These are phyloP conservation scores for Cephus runcator DNA, from an alignment of 2,888 invertebrate genomes.

Conservation along the genomic window DNA sequence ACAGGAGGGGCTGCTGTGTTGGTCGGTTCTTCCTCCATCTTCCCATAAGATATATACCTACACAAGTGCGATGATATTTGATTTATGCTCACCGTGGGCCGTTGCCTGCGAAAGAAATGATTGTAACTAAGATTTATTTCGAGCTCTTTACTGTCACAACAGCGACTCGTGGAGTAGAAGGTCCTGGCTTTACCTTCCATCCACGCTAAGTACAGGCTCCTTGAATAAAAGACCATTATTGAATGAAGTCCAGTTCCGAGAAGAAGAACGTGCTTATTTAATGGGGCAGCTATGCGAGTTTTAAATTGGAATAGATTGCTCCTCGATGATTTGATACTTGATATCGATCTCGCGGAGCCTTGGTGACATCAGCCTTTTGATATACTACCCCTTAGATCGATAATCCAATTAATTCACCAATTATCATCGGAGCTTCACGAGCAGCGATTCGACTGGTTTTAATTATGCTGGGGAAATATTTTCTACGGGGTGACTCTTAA, in stretches of 20 bases:
- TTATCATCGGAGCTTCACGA: background rate
- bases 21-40: background rate
- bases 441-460: background rate
- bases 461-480: background rate
- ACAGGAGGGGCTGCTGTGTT: background rate
- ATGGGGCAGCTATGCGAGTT: slow-evolving; percentile 53
- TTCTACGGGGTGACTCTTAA: background rate
- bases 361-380: background rate
- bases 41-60: background rate
- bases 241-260: slow-evolving; percentile 54
- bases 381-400: background rate
- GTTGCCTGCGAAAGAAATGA: slow-evolving; percentile 56
- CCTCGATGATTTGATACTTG: slow-evolving; percentile 7
- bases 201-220: slow-evolving; percentile 48
- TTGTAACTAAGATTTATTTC: slow-evolving; percentile 61
- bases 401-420: slow-evolving; percentile 14
- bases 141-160: slow-evolving; percentile 61
- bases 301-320: slow-evolving; percentile 60
- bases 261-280: slow-evolving; percentile 58
- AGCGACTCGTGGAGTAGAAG: slow-evolving; percentile 51
- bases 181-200: slow-evolving; percentile 28
- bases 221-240: slow-evolving; percentile 57
- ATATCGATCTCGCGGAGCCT: background rate
- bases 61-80: slow-evolving; percentile 51
- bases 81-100: slow-evolving; percentile 56